Percentiles rank a stretch among this genome's conserved stretches.
These are phyloP conservation scores for Chrysemys picta DNA, from an alignment of 2,113 vertebrate genomes.

Conservation along the genomic window DNA sequence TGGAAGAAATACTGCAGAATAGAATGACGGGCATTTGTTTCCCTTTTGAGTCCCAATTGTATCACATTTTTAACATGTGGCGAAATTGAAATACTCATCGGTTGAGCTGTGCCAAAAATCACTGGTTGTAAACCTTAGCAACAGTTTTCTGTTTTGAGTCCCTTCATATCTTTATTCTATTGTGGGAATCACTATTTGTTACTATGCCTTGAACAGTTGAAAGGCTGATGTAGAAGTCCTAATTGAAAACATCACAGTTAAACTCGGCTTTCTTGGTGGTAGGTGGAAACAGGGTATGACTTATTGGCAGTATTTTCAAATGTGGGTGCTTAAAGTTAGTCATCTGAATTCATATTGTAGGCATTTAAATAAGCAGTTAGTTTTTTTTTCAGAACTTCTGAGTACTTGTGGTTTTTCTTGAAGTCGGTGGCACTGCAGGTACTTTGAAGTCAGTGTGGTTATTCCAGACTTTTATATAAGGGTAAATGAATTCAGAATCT, in stretches of 20 bases:
- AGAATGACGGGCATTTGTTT: not conserved
- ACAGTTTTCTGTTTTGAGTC: conserved; percentile 26
- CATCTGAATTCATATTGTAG: not conserved
- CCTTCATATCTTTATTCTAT: conserved; percentile 2
- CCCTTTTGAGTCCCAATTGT: accelerated
- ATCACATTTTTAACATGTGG: not conserved
- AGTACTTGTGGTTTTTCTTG: not conserved
- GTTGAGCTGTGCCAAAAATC: not conserved
- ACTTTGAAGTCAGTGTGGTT: not conserved
- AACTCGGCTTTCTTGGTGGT: conserved; percentile 49
- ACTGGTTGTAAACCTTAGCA: conserved; percentile 47
- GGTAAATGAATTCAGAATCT: not conserved
- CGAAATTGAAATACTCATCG: not conserved
- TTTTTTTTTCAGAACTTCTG: not conserved
- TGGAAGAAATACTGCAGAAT: accelerated
- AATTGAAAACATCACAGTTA: conserved; percentile 21
- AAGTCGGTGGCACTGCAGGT: not conserved
- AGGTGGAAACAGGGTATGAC: conserved; percentile 61
- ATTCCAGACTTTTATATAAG: not conserved
- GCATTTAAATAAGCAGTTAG: not conserved
- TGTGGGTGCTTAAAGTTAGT: conserved; percentile 18
- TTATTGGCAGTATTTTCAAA: conserved; percentile 30
- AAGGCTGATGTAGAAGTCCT: conserved; percentile 43
- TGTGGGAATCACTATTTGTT: conserved; percentile 47
- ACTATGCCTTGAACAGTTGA: not conserved